Base-by-base conservation (phyloP, 2,888 invertebrate genomes). In the Axea sp. region DNA sequence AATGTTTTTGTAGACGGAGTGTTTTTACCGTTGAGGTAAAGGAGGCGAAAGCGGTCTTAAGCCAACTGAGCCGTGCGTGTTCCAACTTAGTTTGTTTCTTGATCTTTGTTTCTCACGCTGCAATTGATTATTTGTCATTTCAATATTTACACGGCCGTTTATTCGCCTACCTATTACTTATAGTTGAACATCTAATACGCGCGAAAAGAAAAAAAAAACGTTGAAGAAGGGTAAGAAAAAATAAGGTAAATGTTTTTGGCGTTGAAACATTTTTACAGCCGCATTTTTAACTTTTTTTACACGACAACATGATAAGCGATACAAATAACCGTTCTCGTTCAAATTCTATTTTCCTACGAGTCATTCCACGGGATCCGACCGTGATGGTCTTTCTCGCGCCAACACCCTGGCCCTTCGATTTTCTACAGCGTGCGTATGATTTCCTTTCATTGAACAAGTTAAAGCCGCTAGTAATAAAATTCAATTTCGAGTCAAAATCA, bases 21-120 rank as follows among this genome's bases (percentile, higher is more conserved):
- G 68, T 60, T 67, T 73, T 65, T 33, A 37, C 67, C 67, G 71
- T 43, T n/a, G n/a, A n/a, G n/a, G n/a, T n/a, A n/a, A n/a, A n/a
- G n/a, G n/a, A n/a, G n/a, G n/a, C n/a, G n/a, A n/a, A n/a, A n/a
- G n/a, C n/a, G n/a, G n/a, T n/a, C n/a, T n/a, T n/a, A n/a, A n/a
- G n/a, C n/a, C n/a, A n/a, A n/a, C n/a, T n/a, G n/a, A n/a, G n/a
- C n/a, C n/a, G n/a, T n/a, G n/a, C n/a, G n/a, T n/a, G n/a, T n/a
- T n/a, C n/a, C n/a, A n/a, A n/a, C n/a, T n/a, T n/a, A n/a, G n/a
- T n/a, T n/a, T n/a, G n/a, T n/a, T n/a, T n/a, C n/a, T 57, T 47
- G 39, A 1, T 41, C 15, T 19, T 69, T 69, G 49, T 57, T 57
- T 62, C 53, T 33, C 39, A 55, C 35, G 17, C 19, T 71, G 41